Percentiles rank a stretch among this genome's conserved stretches.
Conservation (phyloP, 1,140 invertebrate species). For the Rhyzopertha dominica region DNA sequence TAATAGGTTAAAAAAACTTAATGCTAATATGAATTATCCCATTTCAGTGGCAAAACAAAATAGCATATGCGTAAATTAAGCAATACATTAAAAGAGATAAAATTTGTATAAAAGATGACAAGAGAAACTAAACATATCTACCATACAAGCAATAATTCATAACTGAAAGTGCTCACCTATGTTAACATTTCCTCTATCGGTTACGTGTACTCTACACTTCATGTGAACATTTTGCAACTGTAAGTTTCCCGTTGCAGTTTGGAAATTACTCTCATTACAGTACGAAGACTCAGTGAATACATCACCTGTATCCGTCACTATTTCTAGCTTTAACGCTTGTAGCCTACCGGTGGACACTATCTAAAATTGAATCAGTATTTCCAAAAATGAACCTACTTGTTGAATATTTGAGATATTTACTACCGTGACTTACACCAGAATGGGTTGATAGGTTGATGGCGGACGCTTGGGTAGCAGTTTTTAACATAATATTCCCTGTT, state of each 20-base stretch:
- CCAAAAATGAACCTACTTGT: not conserved
- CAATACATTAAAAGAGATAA: not conserved
- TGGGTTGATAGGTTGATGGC: slow-evolving; percentile 16
- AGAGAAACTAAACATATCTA: not conserved
- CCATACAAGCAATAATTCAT: not conserved
- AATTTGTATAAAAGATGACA: not conserved
- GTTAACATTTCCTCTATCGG: slow-evolving; percentile 23
- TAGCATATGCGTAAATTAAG: not conserved
- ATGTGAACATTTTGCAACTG: slow-evolving; percentile 30
- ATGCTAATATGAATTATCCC: no score
- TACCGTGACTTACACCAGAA: slow-evolving; percentile 23
- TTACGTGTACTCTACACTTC: slow-evolving; percentile 21
- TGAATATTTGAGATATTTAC: not conserved
- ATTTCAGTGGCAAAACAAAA: slow-evolving; percentile 1
- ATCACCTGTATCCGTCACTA: slow-evolving; percentile 22
- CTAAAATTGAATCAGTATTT: slow-evolving; percentile 18
- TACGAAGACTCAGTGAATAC: slow-evolving; percentile 29
- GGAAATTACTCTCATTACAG: slow-evolving; percentile 25
- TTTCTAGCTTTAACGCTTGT: slow-evolving; percentile 20
- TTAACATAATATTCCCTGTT: slow-evolving; percentile 28
- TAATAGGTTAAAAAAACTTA: no score
- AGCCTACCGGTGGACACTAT: slow-evolving; percentile 23
- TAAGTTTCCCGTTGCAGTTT: slow-evolving; percentile 22
- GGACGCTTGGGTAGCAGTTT: slow-evolving; percentile 24
- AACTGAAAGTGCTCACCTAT: slow-evolving; percentile 25